Conservation (phyloP, 2,113 vertebrate species). For the Ovis canadensis region DNA sequence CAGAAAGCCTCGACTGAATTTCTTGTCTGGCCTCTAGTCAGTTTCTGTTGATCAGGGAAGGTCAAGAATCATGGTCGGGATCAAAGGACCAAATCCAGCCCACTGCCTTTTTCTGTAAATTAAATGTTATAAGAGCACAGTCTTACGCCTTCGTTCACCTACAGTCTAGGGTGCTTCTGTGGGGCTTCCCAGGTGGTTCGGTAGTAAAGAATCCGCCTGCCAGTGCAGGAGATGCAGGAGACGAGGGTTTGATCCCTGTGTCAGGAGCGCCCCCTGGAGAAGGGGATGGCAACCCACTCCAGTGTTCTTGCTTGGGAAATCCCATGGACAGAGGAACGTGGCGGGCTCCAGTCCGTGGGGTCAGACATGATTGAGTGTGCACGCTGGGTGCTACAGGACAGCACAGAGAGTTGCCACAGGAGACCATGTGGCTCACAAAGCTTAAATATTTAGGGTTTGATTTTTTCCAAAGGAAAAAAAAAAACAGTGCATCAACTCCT, state of each 20-base stretch:
- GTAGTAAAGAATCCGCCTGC: accelerated
- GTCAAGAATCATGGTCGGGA: accelerated
- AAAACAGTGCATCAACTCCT: background rate
- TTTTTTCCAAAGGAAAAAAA: background rate
- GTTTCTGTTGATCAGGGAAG: background rate
- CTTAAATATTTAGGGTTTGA: background rate
- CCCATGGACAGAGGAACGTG: background rate
- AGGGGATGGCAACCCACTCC: no score
- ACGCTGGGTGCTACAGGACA: background rate
- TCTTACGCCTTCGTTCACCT: accelerated
- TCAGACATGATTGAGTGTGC: accelerated
- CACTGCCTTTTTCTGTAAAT: background rate
- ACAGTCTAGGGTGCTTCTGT: background rate
- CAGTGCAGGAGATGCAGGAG: background rate
- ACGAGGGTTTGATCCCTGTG: background rate
- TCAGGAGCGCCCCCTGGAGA: background rate
- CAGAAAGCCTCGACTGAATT: background rate
- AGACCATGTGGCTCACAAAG: background rate
- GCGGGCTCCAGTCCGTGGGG: accelerated
- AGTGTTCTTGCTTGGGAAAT: background rate
- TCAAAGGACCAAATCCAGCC: background rate
- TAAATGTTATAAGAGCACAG: background rate
- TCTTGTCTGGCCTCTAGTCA: background rate
- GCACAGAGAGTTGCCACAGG: background rate
- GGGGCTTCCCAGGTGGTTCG: background rate